Percentiles rank a stretch among this genome's conserved stretches.
Evolutionary conservation across 2,113 vertebrate species (phyloP).

Genomic region (Anoura caudifer): DNA sequence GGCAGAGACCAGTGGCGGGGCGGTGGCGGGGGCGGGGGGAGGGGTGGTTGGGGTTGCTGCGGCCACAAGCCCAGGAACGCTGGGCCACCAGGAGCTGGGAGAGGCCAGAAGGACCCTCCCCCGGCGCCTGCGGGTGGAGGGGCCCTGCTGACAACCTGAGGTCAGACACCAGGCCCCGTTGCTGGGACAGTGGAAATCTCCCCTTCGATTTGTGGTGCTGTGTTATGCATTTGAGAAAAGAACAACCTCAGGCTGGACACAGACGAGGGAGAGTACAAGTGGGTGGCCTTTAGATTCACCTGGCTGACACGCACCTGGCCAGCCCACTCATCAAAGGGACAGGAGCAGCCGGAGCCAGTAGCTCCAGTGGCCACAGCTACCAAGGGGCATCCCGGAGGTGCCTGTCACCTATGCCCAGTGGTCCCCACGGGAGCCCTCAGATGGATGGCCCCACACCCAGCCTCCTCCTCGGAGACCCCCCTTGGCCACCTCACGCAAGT

Average conservation of each 20-base stretch:
- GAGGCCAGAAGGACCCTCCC: background rate
- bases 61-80: background rate
- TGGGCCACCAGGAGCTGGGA: too few species aligned
- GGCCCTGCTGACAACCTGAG: background rate
- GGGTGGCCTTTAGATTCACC: accelerated
- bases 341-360: background rate
- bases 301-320: too few species aligned
- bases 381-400: background rate
- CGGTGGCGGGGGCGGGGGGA: background rate
- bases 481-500: too few species aligned
- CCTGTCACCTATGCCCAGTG: background rate
- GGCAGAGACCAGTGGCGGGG: background rate
- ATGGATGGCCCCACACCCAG: background rate
- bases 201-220: accelerated
- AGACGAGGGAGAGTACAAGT: accelerated
- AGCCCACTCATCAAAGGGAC: background rate
- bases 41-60: background rate
- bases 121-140: background rate
- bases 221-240: background rate
- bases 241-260: background rate
- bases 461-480: background rate
- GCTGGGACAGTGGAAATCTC: background rate
- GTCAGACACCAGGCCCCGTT: background rate
- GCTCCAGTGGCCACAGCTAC: background rate
- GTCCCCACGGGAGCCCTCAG: background rate